phyloP scores from a whole-genome alignment of 2,797 vertebrate genomes.

The Amblyopsis hoosieri region DNA sequence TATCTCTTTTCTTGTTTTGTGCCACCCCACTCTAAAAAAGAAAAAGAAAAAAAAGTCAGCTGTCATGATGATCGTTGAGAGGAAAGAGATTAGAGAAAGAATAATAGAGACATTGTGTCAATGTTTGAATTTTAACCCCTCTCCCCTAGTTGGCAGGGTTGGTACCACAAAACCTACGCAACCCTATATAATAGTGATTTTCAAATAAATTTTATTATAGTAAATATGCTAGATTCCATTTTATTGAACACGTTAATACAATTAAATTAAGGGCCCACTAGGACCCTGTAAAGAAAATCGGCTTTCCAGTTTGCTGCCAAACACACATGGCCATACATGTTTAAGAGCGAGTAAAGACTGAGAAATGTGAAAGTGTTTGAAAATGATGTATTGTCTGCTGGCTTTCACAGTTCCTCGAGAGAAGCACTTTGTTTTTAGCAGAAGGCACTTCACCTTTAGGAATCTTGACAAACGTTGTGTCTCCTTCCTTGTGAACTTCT shows the following conservation, averaged over 20 bases:
- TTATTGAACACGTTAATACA: background rate
- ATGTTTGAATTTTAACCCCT: constrained; percentile 1
- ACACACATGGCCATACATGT: constrained; percentile 20
- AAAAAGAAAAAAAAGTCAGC: background rate
- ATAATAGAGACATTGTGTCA: constrained; percentile 16
- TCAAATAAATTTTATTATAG: constrained; percentile 16
- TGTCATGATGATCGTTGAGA: constrained; percentile 1
- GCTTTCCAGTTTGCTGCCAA: constrained; percentile 16
- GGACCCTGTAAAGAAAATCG: constrained; percentile 10
- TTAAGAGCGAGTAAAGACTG: constrained; percentile 11
- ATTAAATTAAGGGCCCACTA: constrained; percentile 4
- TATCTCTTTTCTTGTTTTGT: constrained; percentile 49
- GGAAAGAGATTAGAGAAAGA: constrained; percentile 42
- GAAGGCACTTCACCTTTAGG: constrained; percentile 76
- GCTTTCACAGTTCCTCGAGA: constrained; percentile 67
- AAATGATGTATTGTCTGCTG: constrained; percentile 33
- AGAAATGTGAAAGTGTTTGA: constrained; percentile 35
- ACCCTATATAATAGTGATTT: constrained; percentile 49
- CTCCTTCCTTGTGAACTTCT: constrained; percentile 23
- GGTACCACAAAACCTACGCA: constrained; percentile 26
- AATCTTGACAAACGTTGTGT: constrained; percentile 43
- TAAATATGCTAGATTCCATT: constrained; percentile 2
- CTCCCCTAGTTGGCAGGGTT: constrained; percentile 14
- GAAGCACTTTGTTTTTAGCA: constrained; percentile 81
- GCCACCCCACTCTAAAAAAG: constrained; percentile 29